phyloP scores from a whole-genome alignment of 2,888 invertebrate species.

The Drosophila pullipes region DNA sequence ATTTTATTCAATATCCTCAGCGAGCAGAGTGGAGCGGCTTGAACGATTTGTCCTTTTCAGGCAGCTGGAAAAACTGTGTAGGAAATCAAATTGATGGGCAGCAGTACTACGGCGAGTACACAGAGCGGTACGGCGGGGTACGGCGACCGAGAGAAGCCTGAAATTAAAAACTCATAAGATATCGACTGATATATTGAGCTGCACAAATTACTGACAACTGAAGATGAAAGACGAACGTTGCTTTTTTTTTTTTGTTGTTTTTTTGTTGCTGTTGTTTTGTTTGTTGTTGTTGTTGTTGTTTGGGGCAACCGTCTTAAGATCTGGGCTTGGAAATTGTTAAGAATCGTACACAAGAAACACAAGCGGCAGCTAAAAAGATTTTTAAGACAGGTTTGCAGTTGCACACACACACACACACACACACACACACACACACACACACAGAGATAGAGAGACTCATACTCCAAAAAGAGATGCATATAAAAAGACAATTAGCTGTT shows the following conservation, averaged over 20 bases:
- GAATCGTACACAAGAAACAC: slow-evolving; percentile 24
- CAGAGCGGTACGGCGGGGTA: slow-evolving; percentile 7
- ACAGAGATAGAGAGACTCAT: not conserved
- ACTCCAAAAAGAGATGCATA: slow-evolving; percentile 53
- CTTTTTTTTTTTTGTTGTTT: not conserved
- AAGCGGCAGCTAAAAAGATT: slow-evolving; percentile 62
- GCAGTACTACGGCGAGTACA: slow-evolving; percentile 9
- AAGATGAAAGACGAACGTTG: slow-evolving; percentile 69
- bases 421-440: not conserved
- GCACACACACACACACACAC: slow-evolving; percentile 11
- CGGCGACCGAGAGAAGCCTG: slow-evolving; percentile 71
- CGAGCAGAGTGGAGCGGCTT: slow-evolving; percentile 26
- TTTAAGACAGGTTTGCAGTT: slow-evolving; percentile 73
- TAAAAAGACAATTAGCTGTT: slow-evolving; percentile 84
- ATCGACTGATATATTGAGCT: slow-evolving; percentile 86
- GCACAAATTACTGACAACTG: slow-evolving; percentile 84
- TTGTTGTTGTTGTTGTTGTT: not conserved
- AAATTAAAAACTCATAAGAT: slow-evolving; percentile 86
- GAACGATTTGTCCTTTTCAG: slow-evolving; percentile 79
- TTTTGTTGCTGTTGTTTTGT: not conserved
- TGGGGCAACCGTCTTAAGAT: slow-evolving; percentile 2
- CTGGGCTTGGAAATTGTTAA: slow-evolving; percentile 22
- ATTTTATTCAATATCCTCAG: slow-evolving; percentile 84
- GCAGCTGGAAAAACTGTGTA: slow-evolving; percentile 70
- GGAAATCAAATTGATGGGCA: slow-evolving; percentile 84